A percentile compares a stretch with the other conserved stretches of the same genome.
phyloP scores from a whole-genome alignment of 1,140 invertebrate species.

The Aphelinus certus region DNA sequence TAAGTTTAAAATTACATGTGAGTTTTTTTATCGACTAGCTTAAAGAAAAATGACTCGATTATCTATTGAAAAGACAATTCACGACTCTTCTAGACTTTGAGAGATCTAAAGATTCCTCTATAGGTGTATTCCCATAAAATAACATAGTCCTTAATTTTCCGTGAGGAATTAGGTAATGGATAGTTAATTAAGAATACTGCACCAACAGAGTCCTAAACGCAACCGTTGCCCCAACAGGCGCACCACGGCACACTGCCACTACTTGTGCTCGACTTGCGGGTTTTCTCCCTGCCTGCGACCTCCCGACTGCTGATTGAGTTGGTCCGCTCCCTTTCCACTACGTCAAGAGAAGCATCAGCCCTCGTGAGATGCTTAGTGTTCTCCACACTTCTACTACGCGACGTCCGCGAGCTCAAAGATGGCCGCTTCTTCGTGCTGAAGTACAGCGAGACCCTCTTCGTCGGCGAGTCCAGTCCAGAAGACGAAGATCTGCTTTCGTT shows the following conservation, averaged over 20 bases:
- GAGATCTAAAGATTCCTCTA: too few species aligned
- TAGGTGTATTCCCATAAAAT: too few species aligned
- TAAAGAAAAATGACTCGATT: too few species aligned
- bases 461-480: slow-evolving; percentile 60
- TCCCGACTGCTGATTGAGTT: slow-evolving; percentile 74
- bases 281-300: slow-evolving; percentile 66
- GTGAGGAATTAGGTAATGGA: background rate
- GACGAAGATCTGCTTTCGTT: slow-evolving; percentile 62
- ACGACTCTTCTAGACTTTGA: too few species aligned
- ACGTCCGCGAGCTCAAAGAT: slow-evolving; percentile 53
- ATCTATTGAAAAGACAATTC: too few species aligned
- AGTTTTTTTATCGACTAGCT: too few species aligned
- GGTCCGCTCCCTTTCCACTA: slow-evolving; percentile 73
- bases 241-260: slow-evolving; percentile 85
- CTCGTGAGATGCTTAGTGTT: slow-evolving; percentile 43
- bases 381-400: slow-evolving; percentile 55
- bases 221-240: slow-evolving; percentile 88
- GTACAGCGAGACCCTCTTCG: slow-evolving; percentile 50
- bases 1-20: too few species aligned
- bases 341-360: slow-evolving; percentile 48
- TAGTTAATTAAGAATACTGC: background rate
- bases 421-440: slow-evolving; percentile 54
- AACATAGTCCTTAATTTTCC: too few species aligned
- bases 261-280: slow-evolving; percentile 69
- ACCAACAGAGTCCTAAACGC: slow-evolving; percentile 65